Conservation (phyloP, 2,797 vertebrate genomes). For the Argentina silus region DNA sequence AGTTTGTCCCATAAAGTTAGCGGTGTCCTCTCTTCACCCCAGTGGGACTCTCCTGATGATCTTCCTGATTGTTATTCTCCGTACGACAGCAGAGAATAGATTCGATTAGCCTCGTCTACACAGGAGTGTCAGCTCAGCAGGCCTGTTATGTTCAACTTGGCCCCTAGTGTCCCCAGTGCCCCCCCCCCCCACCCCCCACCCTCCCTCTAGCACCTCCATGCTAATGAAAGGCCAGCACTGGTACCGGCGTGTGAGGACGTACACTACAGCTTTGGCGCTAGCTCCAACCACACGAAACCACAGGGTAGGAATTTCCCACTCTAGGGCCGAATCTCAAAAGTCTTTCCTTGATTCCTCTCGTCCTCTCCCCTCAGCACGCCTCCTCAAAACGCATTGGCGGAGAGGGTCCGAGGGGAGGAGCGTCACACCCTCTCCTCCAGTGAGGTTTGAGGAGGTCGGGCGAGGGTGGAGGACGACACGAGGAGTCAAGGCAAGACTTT, state of each 20-base stretch:
- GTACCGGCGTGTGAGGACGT: background rate
- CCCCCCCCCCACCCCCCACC: background rate
- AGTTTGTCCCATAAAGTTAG: background rate
- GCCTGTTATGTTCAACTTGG: background rate
- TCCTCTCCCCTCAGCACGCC: too few relatives aligned
- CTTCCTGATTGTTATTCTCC: too few relatives aligned
- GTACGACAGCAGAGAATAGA: too few relatives aligned
- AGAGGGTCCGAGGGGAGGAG: too few relatives aligned
- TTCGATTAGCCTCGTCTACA: background rate
- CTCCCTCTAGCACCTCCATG: background rate
- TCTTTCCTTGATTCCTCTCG: too few relatives aligned
- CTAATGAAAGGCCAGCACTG: conserved; percentile 1
- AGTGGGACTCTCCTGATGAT: background rate
- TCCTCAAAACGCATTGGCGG: too few relatives aligned
- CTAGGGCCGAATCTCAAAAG: too few relatives aligned
- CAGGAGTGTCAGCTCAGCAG: background rate
- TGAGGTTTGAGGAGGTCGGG: too few relatives aligned
- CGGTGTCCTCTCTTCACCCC: background rate
- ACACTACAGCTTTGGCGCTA: too few relatives aligned
- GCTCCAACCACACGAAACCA: background rate
- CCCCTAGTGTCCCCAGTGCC: background rate
- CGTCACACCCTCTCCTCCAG: too few relatives aligned
- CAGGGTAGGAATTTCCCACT: background rate
- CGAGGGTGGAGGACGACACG: too few relatives aligned
- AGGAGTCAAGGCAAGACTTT: too few relatives aligned